Evolutionary conservation across 1,140 invertebrate genomes (phyloP), one percentile per base, ranked within the genome.

Genomic region (Stegodyphus dumicola): DNA sequence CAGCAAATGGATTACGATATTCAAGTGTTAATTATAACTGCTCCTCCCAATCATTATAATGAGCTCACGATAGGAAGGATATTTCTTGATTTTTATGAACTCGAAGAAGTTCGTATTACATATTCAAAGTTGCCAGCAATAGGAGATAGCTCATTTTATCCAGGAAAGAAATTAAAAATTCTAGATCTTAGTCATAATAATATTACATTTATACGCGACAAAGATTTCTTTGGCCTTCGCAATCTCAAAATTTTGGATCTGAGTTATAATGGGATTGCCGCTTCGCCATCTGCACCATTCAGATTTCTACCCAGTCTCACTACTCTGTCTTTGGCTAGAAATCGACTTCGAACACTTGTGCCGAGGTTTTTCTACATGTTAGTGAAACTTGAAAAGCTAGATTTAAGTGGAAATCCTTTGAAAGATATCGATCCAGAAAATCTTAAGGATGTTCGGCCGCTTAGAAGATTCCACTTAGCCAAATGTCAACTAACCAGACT

Each of bases 161-260:
- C 94, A 4, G 92, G 95, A 3, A 92, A 92, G 77, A 93, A 93
- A 80, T 91, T 96, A 52, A 92, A 92, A 86, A 90, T 93, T 52
- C 91, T 96, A 64, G 94, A 96, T 90, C 91, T 96, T 10, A 93
- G 94, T 0, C 91, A 93, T 88, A 96, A 96, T 89, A 95, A 95
- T 88, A 93, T 96, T 71, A 94, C 93, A 10, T 92, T 93, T 87
- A 92, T 95, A 6, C 85, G 88, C 17, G 91, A 91, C 49, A 89
- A 90, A 7, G 90, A 91, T 87, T 91, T 91, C 87, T 89, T 88
- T 33, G 90, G 91, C 6, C 88, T 92, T 65, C 87, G 89, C 18
- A 89, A 90, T 53, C 88, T 93, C 49, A 88, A 90, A 13, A 89
- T 90, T n/a, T 89, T 93, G 6, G 89, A 91, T 87, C 87, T 93